Evolutionary conservation across 2,888 invertebrate species (phyloP), one percentile per base, ranked within the genome.

Genomic region (Ochropacha duplaris): DNA sequence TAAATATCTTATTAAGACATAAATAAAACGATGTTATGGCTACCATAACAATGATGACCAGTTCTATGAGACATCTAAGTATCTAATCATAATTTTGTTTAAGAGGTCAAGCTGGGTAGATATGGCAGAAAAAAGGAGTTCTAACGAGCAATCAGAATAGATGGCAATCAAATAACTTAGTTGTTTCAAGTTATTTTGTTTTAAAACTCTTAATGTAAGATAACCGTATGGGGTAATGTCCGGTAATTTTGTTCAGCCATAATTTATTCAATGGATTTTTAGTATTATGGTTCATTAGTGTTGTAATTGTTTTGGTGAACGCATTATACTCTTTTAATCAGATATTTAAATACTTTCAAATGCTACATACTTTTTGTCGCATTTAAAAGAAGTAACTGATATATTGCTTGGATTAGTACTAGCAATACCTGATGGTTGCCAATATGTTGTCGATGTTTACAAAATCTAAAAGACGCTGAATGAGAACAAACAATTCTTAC

Each of bases 1-100:
- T 84, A 83, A 84, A 85, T 77, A 78, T 79, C 79, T 76, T 79
- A 86, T 81, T 81, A 84, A 83, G 77, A 81, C 70, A 72, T 85
- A 83, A 84, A 79, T 60, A 74, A 70, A 66, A 36, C 36, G 4
- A n/a, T n/a, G 4, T 44, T 19, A 44, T 31, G 31, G 31, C 31
- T 31, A 31, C 31, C 12, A 31, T 2, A 31, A 12, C 12, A 31
- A 31, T 31, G 1, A 12, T 19, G 44, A 44, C 44, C 44, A 44
- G 9, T 44, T 44, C 19, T 8, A 19, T n/a, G 4, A 44, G 44
- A 44, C 19, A n/a, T 19, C 44, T 44, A 8, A 44, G 19, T 19
- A 19, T 44, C 44, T 44, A 65, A 22, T 22, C 4, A 22, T 49
- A 49, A 12, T 49, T 49, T 26, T 22, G n/a, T 26, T 14, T 12